phyloP scores from a whole-genome alignment of 2,797 vertebrate genomes.

The Tapera naevia region DNA sequence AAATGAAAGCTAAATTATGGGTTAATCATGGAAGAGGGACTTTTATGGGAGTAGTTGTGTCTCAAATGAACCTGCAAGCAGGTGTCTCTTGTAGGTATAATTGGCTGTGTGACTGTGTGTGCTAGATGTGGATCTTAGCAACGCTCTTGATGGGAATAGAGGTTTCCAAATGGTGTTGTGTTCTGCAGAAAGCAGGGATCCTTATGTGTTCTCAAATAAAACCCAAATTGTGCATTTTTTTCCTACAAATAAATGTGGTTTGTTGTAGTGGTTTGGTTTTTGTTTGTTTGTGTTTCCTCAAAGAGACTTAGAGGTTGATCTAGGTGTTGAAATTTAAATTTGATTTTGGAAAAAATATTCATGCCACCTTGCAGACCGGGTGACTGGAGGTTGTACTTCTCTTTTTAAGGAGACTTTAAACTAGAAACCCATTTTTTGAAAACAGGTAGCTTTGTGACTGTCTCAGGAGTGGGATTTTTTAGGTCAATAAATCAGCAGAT shows the following conservation, averaged over 20 bases:
- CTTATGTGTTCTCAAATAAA: not conserved
- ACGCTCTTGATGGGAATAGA: not conserved
- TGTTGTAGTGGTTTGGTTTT: not conserved
- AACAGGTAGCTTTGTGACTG: not conserved
- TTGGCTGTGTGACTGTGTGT: rapidly evolving
- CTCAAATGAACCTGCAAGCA: not conserved
- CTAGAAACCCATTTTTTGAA: not conserved
- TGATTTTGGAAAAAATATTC: not conserved
- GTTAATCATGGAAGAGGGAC: not conserved
- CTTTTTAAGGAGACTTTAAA: not conserved
- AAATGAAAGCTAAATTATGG: rapidly evolving
- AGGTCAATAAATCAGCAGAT: not conserved
- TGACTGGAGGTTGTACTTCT: not conserved
- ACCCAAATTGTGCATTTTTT: rapidly evolving
- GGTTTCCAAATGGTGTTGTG: not conserved
- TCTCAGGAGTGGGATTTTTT: not conserved
- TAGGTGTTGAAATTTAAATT: not conserved
- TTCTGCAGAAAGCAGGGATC: not conserved
- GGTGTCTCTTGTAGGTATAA: not conserved
- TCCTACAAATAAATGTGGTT: not conserved
- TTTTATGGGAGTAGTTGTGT: rapidly evolving
- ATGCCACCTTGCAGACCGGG: rapidly evolving
- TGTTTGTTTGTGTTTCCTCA: not conserved
- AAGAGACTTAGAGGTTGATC: not conserved
- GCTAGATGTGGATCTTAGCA: not conserved